A percentile compares a stretch with the other conserved stretches of the same genome.
Conservation (phyloP, 1,140 invertebrate genomes). For the Cephus cinctus region DNA sequence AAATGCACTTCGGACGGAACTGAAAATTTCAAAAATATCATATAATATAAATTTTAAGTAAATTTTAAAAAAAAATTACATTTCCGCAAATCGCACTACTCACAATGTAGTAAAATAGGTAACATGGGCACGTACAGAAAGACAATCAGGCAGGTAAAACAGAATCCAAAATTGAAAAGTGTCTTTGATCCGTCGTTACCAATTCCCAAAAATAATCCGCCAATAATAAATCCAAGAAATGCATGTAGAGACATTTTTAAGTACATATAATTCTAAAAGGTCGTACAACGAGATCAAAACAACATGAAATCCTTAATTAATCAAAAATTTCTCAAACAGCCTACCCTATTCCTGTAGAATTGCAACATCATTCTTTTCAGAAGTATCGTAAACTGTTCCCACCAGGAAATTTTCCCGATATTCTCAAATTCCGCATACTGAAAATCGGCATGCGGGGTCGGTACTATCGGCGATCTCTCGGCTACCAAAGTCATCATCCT, state of each 20-base stretch:
- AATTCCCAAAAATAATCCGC: constrained; percentile 66
- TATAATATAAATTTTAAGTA: background rate
- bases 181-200: constrained; percentile 78
- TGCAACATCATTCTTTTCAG: constrained; percentile 69
- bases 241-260: constrained; percentile 68
- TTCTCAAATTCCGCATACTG: constrained; percentile 34
- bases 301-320: background rate
- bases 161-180: constrained; percentile 80
- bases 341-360: constrained; percentile 70
- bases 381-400: constrained; percentile 67
- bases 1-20: constrained; percentile 87
- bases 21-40: constrained; percentile 50
- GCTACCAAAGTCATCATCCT: constrained; percentile 64
- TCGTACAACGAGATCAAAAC: background rate
- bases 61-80: background rate
- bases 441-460: constrained; percentile 47
- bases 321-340: constrained; percentile 11
- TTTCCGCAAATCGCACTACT: constrained; percentile 40
- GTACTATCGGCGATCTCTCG: constrained; percentile 57
- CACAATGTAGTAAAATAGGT: constrained; percentile 75
- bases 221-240: constrained; percentile 70
- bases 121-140: constrained; percentile 80
- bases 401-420: constrained; percentile 58
- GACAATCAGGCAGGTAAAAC: constrained; percentile 72
- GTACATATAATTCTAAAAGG: constrained; percentile 58